Percentiles rank a stretch among this genome's conserved stretches.
Conservation (phyloP, 2,113 vertebrate genomes). For the Hydrolagus affinis region DNA sequence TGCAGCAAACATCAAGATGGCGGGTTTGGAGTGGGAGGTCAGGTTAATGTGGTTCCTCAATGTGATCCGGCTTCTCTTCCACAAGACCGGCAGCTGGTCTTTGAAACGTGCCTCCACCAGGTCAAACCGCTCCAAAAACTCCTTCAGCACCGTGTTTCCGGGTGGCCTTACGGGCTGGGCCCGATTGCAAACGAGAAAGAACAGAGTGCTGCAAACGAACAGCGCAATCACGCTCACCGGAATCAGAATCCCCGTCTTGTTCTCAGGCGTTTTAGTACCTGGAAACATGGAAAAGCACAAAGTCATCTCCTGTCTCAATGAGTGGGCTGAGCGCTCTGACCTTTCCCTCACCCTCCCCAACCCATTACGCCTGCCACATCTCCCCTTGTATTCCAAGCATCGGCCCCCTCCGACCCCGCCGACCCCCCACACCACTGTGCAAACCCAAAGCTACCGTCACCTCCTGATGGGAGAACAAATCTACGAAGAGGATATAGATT, state of each 20-base stretch:
- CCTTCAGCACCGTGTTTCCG: constrained; percentile 43
- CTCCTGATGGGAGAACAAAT: too few species aligned
- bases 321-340: too few species aligned
- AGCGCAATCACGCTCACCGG: not conserved
- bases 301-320: too few species aligned
- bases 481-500: too few species aligned
- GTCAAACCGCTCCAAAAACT: constrained; percentile 55
- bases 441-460: too few species aligned
- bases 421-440: too few species aligned
- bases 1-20: constrained; percentile 73
- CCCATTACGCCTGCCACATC: too few species aligned
- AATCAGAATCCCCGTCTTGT: not conserved
- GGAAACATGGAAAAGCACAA: not conserved
- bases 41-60: constrained; percentile 70
- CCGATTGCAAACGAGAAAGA: not conserved
- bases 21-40: constrained; percentile 59
- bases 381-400: too few species aligned
- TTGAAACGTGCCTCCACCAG: constrained; percentile 59
- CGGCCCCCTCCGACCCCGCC: too few species aligned
- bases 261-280: not conserved
- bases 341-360: too few species aligned
- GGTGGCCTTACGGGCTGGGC: not conserved
- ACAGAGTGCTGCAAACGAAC: not conserved
- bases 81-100: constrained; percentile 66
- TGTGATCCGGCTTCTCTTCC: constrained; percentile 67